Percentiles rank a stretch among this genome's conserved stretches.
Conservation (phyloP, 2,888 invertebrate genomes). For the Norana najaformis region DNA sequence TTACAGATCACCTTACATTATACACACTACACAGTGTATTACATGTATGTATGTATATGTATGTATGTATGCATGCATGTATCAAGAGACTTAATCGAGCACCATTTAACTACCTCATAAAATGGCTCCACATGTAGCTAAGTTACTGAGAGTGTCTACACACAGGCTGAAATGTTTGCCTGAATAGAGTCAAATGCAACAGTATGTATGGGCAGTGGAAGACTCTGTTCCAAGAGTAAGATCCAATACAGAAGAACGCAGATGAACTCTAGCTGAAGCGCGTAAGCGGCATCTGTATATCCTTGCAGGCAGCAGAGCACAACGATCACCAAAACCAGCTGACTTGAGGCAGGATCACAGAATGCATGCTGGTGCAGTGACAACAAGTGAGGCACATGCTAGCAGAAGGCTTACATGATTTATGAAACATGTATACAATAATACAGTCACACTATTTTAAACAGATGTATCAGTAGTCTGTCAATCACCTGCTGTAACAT, state of each 20-base stretch:
- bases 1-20: no score
- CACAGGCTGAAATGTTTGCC: neutral
- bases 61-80: neutral
- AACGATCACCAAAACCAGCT: neutral
- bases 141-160: no score
- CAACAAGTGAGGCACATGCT: neutral
- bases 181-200: neutral
- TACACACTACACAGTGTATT: no score
- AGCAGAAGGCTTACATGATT: neutral
- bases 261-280: neutral
- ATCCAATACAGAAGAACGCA: neutral
- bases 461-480: neutral
- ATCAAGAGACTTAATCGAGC: neutral
- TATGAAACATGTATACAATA: neutral
- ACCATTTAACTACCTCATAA: neutral
- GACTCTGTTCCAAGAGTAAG: neutral
- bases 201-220: neutral
- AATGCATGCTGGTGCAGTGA: neutral
- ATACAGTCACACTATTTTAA: neutral
- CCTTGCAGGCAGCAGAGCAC: neutral
- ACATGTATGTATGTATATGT: neutral
- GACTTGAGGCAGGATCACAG: neutral
- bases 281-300: neutral
- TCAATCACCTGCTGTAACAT: neutral
- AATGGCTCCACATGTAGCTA: neutral